Conservation (phyloP, 2,888 invertebrate genomes). For the Spilarctia lutea region DNA sequence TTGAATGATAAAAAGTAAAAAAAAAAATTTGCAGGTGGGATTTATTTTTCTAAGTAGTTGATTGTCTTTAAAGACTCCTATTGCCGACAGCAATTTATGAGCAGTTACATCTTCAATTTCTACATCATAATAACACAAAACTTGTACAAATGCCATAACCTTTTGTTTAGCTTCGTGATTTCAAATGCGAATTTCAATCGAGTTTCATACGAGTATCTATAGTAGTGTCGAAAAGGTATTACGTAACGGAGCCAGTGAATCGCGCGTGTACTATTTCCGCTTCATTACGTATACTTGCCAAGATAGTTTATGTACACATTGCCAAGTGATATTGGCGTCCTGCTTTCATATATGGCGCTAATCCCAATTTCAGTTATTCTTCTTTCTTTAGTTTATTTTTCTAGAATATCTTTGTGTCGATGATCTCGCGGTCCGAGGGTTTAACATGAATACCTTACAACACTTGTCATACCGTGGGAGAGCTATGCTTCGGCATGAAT, state of each 20-base stretch:
- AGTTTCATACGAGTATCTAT: conserved; percentile 23
- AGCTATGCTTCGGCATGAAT: too few species aligned
- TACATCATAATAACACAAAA: neutral
- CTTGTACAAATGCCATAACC: neutral
- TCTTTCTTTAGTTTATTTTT: too few species aligned
- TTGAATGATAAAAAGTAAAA: too few species aligned
- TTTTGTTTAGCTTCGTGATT: neutral
- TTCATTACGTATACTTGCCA: conserved; percentile 38
- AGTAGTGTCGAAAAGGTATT: conserved; percentile 29
- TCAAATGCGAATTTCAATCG: neutral
- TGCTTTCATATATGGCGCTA: conserved; percentile 33
- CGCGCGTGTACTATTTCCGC: conserved; percentile 30
- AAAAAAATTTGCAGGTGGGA: too few species aligned
- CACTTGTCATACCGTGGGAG: too few species aligned
- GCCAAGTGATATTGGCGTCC: conserved; percentile 53
- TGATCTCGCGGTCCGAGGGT: too few species aligned
- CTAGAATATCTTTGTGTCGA: too few species aligned
- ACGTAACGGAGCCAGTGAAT: conserved; percentile 33
- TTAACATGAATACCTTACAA: too few species aligned
- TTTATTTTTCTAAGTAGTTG: too few species aligned
- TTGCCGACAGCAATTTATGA: neutral
- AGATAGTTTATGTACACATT: conserved; percentile 9
- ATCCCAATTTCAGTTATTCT: neutral
- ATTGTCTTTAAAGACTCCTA: too few species aligned
- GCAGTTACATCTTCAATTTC: neutral